A percentile compares a stretch with the other conserved stretches of the same genome.
These are phyloP conservation scores for Agrenia bidenticulata DNA, from an alignment of 2,888 invertebrate species.

Conservation along the genomic window DNA sequence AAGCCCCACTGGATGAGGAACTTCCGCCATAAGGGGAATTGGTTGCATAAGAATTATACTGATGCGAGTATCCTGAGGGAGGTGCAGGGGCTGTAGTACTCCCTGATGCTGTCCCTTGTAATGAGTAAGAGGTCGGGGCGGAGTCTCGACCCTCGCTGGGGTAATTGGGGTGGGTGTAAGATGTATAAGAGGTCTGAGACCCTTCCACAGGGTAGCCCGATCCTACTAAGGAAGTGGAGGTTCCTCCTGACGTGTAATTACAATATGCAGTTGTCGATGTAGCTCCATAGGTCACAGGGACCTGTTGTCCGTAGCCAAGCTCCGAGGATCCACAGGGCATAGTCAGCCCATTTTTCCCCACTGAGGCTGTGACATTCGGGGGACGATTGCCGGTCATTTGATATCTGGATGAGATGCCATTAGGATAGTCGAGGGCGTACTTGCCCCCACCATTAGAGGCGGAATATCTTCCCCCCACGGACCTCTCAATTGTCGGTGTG, in stretches of 20 bases:
- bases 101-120: not conserved
- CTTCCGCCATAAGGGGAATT: not conserved
- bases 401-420: not conserved
- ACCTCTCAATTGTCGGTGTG: not conserved
- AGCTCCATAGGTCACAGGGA: not conserved
- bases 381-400: conserved; percentile 1
- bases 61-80: not conserved
- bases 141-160: too few species aligned
- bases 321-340: not conserved
- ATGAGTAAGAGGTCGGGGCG: too few species aligned
- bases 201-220: too few species aligned
- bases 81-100: not conserved
- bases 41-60: not conserved
- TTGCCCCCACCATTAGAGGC: not conserved
- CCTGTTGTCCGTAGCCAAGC: not conserved
- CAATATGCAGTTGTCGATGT: too few species aligned
- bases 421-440: not conserved
- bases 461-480: not conserved
- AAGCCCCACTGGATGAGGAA: not conserved
- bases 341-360: too few species aligned
- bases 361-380: too few species aligned
- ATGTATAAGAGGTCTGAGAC: too few species aligned
- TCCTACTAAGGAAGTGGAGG: too few species aligned
- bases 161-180: too few species aligned
- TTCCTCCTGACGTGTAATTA: too few species aligned